Percentiles rank a stretch among this genome's conserved stretches.
Evolutionary conservation across 2,113 vertebrate species (phyloP).

Genomic region (Stigmatopora argus): DNA sequence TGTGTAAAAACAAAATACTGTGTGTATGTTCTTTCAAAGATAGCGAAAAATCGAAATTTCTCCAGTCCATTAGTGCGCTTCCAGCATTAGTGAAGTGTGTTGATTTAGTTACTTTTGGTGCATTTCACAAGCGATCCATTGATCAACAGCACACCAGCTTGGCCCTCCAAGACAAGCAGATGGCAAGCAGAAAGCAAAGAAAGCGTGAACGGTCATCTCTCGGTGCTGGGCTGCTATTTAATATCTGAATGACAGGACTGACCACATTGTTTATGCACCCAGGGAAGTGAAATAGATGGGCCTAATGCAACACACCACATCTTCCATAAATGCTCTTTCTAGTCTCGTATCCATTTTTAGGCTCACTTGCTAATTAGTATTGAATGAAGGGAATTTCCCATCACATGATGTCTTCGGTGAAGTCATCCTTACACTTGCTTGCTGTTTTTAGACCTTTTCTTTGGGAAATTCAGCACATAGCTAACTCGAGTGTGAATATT

Average conservation of each 20-base stretch:
- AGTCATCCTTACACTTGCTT: conserved; percentile 33
- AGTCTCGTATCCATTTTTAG: conserved; percentile 31
- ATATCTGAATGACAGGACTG: conserved; percentile 27
- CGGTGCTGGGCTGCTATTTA: conserved; percentile 7
- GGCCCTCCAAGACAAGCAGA: conserved; percentile 35
- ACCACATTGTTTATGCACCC: conserved; percentile 8
- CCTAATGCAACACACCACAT: conserved; percentile 7
- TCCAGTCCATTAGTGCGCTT: conserved; percentile 59
- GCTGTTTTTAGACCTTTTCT: conserved; percentile 40
- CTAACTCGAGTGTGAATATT: conserved; percentile 17
- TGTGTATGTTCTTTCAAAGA: conserved; percentile 6
- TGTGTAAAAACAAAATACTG: conserved; percentile 4
- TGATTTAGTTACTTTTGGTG: conserved; percentile 54
- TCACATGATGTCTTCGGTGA: conserved; percentile 28
- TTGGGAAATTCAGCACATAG: conserved; percentile 21
- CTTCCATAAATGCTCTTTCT: conserved; percentile 9
- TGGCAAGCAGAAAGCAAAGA: conserved; percentile 34
- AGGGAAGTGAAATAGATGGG: conserved; percentile 17
- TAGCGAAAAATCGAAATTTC: conserved; percentile 28
- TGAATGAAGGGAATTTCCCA: conserved; percentile 37
- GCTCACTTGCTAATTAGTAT: conserved; percentile 10
- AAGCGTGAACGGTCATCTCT: conserved; percentile 18
- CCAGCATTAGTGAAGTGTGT: conserved; percentile 35
- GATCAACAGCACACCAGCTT: conserved; percentile 44
- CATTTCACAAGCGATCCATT: conserved; percentile 47